Evolutionary conservation across 2,113 vertebrate genomes (phyloP), one percentile per base, ranked within the genome.

Genomic region (Chascanopsetta lugubris): DNA sequence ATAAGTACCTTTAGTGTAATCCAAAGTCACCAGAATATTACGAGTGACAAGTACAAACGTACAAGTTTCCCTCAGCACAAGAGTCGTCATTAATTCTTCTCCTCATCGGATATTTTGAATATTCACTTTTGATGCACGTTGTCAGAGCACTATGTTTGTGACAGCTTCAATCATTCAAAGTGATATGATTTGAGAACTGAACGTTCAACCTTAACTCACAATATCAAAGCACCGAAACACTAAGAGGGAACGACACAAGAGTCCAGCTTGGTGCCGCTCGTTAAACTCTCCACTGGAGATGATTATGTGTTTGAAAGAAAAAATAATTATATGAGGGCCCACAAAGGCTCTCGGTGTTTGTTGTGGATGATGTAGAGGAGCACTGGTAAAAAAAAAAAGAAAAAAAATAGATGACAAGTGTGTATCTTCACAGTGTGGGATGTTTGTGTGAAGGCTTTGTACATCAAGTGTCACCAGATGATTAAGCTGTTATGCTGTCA

Each of bases 401-500:
- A 30, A 30, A 30, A 30, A 30, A n/a, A n/a, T n/a, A 21, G 26
- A 17, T 25, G 40, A 46, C 2, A 1, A 9, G 13, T 25, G 58
- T 47, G 24, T 47, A 22, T 12, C 22, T 36, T 51, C 24, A 18
- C 2, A 3, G 7, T 45, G 57, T 61, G 48, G 17, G 47, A 26
- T 53, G 38, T 17, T 54, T 36, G 21, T 25, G 34, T 60, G 36
- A 43, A 69, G 43, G 34, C 56, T 34, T 53, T 53, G 20, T 8
- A 45, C 47, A 21, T 51, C 18, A 30, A 25, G 20, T 51, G 47
- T 51, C 65, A 58, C 26, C 32, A 51, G n/a, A 43, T 51, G 20
- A 43, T 57, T 22, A 15, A 17, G 21, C 26, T 5, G 26, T 45
- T 20, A 1, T 26, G 21, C 27, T 8, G 8, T 30, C 9, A 2